Evolutionary conservation across 2,113 vertebrate genomes (phyloP).

Genomic region (Crotophaga sulcirostris): DNA sequence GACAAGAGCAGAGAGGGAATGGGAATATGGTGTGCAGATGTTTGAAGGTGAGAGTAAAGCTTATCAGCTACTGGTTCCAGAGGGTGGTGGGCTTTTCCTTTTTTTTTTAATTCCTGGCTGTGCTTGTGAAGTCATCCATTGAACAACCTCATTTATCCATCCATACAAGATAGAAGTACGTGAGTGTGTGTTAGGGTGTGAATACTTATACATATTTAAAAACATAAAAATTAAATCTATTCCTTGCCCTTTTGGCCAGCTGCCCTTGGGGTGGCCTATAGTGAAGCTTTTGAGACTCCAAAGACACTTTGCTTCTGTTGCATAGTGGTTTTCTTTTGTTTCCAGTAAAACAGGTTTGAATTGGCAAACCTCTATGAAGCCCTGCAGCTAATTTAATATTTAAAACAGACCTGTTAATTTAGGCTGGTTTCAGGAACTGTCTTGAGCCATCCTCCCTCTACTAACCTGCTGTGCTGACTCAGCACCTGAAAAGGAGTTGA

Average conservation of each 20-base stretch:
- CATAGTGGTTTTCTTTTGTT: background rate
- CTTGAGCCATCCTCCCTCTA: background rate
- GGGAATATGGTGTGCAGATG: conserved; percentile 57
- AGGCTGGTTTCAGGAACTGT: background rate
- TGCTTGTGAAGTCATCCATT: background rate
- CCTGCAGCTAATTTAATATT: background rate
- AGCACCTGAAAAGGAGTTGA: background rate
- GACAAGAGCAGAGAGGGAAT: background rate
- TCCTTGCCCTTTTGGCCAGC: background rate
- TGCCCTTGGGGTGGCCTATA: background rate
- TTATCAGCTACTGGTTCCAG: conserved; percentile 59
- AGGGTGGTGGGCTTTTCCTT: background rate
- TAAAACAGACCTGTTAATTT: background rate
- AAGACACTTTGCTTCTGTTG: background rate
- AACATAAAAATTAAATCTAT: background rate
- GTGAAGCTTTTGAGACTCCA: background rate
- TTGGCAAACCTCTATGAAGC: background rate
- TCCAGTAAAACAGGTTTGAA: conserved; percentile 8
- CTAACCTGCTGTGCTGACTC: conserved; percentile 20
- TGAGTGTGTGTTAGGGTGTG: background rate
- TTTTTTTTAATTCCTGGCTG: background rate
- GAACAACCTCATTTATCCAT: background rate
- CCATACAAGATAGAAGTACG: background rate
- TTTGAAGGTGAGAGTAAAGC: conserved; percentile 58
- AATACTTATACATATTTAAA: background rate